Evolutionary conservation across 2,797 vertebrate genomes (phyloP), one percentile per base, ranked within the genome.

Genomic region (Strix occidentalis): DNA sequence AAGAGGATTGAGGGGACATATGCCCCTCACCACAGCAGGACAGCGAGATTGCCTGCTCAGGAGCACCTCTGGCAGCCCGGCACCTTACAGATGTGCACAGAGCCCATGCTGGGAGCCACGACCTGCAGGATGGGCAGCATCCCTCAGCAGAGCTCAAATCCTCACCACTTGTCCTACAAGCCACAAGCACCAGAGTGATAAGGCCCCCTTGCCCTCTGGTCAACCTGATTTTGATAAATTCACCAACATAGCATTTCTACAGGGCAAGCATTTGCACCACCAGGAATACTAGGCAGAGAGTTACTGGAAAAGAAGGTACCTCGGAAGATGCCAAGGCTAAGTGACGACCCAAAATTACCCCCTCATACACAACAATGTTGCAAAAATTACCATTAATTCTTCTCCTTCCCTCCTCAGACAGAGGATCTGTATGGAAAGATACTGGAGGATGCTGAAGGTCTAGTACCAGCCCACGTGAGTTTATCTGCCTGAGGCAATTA

Each of bases 171-270:
- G 37, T 29, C 41, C 53, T 54, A 48, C 46, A 51, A 83, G 66
- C n/a, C 51, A 21, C 1, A 3, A 61, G 25, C 46, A 43, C 0
- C 0, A 61, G 26, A 86, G 18, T 3, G 4, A 58, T 14, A 16
- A 51, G 48, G 23, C 5, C 29, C 16, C 12, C n/a, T 16, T 39
- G 29, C 31, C 56, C 76, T 50, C 57, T 46, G 19, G 26, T 54
- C 68, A 43, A 68, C 13, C 33, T 1, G 1, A 72, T 20, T 65
- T 10, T 61, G 41, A 72, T 50, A 74, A 61, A 66, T 63, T 80
- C 33, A 63, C 28, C 51, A 65, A 31, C 10, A 31, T 28, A 46
- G 17, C 29, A 15, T 58, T 89, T 60, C 57, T 46, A 43, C 33
- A 41, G 2, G 10, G 41, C 74, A 71, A 79, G 23, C 37, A 28